Percentiles rank a stretch among this genome's conserved stretches.
These are phyloP conservation scores for Carcharodon carcharias DNA, from an alignment of 2,797 vertebrate genomes.

Conservation along the genomic window DNA sequence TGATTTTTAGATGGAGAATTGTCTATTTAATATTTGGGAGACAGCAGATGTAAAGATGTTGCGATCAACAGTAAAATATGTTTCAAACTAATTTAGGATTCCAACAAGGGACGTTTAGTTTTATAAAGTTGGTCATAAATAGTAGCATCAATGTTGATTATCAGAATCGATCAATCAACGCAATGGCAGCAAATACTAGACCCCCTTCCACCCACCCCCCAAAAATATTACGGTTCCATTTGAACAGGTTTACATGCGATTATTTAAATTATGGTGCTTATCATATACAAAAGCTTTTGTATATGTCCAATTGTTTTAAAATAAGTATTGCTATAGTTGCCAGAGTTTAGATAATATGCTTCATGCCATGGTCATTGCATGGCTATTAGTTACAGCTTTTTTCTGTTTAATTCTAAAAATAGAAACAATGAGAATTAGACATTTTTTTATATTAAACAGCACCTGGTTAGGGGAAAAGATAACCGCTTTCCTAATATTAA, in stretches of 20 bases:
- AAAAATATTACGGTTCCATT: background rate
- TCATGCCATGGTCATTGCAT: background rate
- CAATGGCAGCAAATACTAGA: background rate
- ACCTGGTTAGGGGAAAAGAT: background rate
- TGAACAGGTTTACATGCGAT: background rate
- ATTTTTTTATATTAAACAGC: background rate
- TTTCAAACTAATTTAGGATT: background rate
- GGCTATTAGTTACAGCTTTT: background rate
- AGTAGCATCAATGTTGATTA: background rate
- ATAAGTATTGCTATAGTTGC: background rate
- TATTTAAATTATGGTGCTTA: background rate
- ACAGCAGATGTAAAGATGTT: background rate
- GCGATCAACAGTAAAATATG: background rate
- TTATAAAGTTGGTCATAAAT: background rate
- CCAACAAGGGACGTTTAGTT: background rate
- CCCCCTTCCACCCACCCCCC: too few species aligned
- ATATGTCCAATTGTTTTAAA: background rate
- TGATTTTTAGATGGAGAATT: background rate
- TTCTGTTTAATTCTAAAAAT: background rate
- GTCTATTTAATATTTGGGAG: background rate
- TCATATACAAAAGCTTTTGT: background rate
- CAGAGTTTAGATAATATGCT: background rate
- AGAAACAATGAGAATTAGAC: background rate
- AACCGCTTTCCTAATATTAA: background rate
- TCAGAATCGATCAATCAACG: background rate